phyloP scores from a whole-genome alignment of 2,888 invertebrate genomes.

The Cremastobaeus sp. region DNA sequence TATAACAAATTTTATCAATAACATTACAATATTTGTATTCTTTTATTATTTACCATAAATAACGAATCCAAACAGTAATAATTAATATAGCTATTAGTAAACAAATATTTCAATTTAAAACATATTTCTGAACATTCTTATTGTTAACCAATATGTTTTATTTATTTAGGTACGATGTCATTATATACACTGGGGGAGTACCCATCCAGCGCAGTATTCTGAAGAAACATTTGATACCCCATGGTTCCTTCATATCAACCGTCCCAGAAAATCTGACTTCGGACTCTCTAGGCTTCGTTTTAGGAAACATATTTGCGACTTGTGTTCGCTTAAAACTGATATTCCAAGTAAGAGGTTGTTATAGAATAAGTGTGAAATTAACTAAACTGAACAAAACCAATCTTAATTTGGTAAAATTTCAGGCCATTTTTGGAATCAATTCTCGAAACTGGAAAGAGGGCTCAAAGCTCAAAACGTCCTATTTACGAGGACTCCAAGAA shows the following conservation, averaged over 20 bases:
- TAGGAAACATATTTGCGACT: constrained; percentile 78
- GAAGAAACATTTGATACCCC: constrained; percentile 72
- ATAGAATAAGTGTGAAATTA: no score
- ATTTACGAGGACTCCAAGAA: constrained; percentile 76
- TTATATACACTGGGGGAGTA: constrained; percentile 79
- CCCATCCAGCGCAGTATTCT: constrained; percentile 73
- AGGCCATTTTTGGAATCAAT: constrained; percentile 76
- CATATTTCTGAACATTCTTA: no score
- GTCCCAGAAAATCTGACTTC: constrained; percentile 79
- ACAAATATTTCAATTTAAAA: no score
- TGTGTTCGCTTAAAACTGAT: constrained; percentile 78
- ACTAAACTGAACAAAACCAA: no score
- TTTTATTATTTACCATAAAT: no score
- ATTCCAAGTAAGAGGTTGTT: constrained; percentile 78
- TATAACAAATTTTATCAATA: no score
- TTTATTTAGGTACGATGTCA: constrained; percentile 77
- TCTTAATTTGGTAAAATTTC: constrained; percentile 5
- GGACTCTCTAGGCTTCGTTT: constrained; percentile 80
- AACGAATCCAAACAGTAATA: no score
- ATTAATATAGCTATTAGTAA: no score
- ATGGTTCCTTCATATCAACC: constrained; percentile 79
- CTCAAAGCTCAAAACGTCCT: constrained; percentile 69
- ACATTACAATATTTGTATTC: no score
- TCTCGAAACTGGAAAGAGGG: constrained; percentile 74
- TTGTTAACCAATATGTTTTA: no score